Evolutionary conservation across 2,797 vertebrate genomes (phyloP).

Genomic region (Xenentodon cancila): DNA sequence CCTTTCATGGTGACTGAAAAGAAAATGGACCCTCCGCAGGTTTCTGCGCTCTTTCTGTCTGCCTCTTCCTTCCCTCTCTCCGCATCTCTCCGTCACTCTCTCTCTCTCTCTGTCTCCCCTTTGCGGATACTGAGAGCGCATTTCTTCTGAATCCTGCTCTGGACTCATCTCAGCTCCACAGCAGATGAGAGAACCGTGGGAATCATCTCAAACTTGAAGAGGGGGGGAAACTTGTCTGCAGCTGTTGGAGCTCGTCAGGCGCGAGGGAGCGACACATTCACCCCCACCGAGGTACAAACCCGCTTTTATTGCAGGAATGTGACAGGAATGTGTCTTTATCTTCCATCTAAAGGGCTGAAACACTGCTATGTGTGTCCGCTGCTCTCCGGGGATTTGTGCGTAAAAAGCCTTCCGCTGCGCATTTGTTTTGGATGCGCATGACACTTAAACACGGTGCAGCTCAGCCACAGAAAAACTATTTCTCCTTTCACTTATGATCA

Average conservation of each 20-base stretch:
- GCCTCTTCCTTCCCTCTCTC: slow-evolving; percentile 12
- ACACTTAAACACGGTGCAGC: slow-evolving; percentile 13
- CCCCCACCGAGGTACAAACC: slow-evolving; percentile 57
- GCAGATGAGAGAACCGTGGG: slow-evolving; percentile 36
- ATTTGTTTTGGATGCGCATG: slow-evolving; percentile 46
- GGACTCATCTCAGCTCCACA: slow-evolving; percentile 36
- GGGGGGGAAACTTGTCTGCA: slow-evolving; percentile 47
- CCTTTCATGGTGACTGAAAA: slow-evolving; percentile 7
- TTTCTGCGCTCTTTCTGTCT: slow-evolving; percentile 36
- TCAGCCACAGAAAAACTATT: not conserved
- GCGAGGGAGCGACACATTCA: slow-evolving; percentile 44
- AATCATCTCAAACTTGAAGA: slow-evolving; percentile 45
- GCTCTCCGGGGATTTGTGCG: slow-evolving; percentile 43
- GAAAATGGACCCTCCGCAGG: slow-evolving; percentile 48
- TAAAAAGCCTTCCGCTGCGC: slow-evolving; percentile 50
- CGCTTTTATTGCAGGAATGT: slow-evolving; percentile 44
- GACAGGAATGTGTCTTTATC: slow-evolving; percentile 27
- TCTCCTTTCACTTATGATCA: not conserved
- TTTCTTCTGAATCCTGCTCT: slow-evolving; percentile 37
- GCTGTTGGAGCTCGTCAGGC: slow-evolving; percentile 55
- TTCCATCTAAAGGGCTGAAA: slow-evolving; percentile 12
- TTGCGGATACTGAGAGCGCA: slow-evolving; percentile 58
- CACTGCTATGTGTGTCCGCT: slow-evolving; percentile 62
- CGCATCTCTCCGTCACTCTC: slow-evolving; percentile 12
- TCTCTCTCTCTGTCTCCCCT: slow-evolving; percentile 21